Evolutionary conservation across 2,888 invertebrate genomes (phyloP).

Genomic region (Perdita meconis): DNA sequence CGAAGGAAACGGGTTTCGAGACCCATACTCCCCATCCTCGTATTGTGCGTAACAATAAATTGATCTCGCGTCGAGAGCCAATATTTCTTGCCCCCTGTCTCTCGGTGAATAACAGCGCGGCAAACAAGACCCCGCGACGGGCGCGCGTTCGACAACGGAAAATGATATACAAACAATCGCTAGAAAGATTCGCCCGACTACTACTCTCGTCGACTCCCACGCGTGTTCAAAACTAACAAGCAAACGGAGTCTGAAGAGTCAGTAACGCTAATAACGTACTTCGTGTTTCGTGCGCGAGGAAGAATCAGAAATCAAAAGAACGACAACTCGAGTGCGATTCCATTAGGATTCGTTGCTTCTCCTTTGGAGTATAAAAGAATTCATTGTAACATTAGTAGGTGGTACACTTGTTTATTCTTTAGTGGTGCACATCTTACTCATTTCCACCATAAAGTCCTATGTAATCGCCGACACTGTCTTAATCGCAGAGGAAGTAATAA

Average conservation of each 20-base stretch:
- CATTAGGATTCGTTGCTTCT: too few species aligned
- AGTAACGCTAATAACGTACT: constrained; percentile 11
- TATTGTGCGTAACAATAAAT: not conserved
- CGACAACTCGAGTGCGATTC: not conserved
- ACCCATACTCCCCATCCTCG: not conserved
- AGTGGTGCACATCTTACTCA: too few species aligned
- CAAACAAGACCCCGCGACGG: not conserved
- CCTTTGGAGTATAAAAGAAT: too few species aligned
- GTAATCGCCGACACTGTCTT: too few species aligned
- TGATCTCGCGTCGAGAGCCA: not conserved
- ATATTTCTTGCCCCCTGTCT: not conserved
- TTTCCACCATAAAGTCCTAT: too few species aligned
- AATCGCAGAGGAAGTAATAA: too few species aligned
- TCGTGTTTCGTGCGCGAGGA: not conserved
- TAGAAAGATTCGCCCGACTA: not conserved
- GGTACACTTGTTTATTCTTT: too few species aligned
- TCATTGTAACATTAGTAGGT: too few species aligned
- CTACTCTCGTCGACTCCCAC: not conserved
- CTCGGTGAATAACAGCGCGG: not conserved
- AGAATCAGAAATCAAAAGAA: not conserved
- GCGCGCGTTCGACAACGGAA: not conserved
- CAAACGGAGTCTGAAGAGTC: not conserved
- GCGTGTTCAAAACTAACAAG: not conserved
- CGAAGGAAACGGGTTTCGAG: not conserved
- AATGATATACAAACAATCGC: constrained; percentile 8